These are phyloP conservation scores for Halichoeres trimaculatus DNA, from an alignment of 2,113 vertebrate species.

Conservation along the genomic window DNA sequence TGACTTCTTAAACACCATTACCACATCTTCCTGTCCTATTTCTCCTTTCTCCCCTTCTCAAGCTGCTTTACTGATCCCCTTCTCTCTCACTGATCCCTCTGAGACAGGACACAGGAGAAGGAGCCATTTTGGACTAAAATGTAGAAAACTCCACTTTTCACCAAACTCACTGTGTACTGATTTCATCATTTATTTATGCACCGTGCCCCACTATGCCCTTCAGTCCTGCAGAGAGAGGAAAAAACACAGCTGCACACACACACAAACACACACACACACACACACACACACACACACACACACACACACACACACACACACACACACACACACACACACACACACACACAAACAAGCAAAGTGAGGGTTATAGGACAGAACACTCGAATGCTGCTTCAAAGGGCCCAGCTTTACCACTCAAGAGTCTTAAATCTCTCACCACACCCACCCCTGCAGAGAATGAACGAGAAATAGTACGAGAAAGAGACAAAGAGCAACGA, in stretches of 20 bases:
- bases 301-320: background rate
- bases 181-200: constrained; percentile 76
- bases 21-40: constrained; percentile 26
- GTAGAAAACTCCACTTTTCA: constrained; percentile 53
- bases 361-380: constrained; percentile 41
- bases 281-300: background rate
- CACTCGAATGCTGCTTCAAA: constrained; percentile 45
- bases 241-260: constrained; percentile 2
- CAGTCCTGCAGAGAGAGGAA: constrained; percentile 22
- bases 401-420: constrained; percentile 38
- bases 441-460: constrained; percentile 31
- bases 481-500: constrained; percentile 17
- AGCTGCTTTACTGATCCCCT: constrained; percentile 26
- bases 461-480: constrained; percentile 2
- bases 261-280: constrained; percentile 3
- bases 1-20: constrained; percentile 40
- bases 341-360: constrained; percentile 23
- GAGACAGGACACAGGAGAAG: constrained; percentile 55
- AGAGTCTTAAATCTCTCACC: constrained; percentile 61
- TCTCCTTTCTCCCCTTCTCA: constrained; percentile 27
- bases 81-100: constrained; percentile 43
- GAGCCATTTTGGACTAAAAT: constrained; percentile 68
- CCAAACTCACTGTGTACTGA: constrained; percentile 70
- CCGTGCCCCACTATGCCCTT: constrained; percentile 55
- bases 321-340: background rate